These are phyloP conservation scores for Euleptes europaea DNA, from an alignment of 2,113 vertebrate genomes.

Conservation along the genomic window DNA sequence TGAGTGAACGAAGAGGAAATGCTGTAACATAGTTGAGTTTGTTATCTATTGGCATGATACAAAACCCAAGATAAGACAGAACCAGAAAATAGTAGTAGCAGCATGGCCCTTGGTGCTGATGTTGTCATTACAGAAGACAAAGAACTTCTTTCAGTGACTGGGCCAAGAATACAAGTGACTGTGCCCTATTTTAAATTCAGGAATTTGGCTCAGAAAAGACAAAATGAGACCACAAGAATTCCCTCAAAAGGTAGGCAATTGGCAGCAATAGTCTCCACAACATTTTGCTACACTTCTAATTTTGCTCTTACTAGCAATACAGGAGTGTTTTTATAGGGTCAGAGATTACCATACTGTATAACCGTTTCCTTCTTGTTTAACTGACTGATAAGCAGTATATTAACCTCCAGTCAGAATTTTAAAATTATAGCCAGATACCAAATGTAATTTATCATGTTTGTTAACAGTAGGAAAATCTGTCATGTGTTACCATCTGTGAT, in stretches of 20 bases:
- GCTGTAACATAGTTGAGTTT: background rate
- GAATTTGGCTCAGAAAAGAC: background rate
- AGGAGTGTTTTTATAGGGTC: background rate
- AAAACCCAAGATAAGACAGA: constrained; percentile 4
- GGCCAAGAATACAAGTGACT: background rate
- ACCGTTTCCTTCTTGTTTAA: constrained; percentile 11
- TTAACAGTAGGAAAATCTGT: too few species aligned
- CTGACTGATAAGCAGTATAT: too few species aligned
- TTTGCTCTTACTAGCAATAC: too few species aligned
- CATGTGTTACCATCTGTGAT: too few species aligned
- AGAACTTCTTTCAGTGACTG: background rate
- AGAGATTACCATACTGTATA: background rate
- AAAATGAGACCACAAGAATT: background rate
- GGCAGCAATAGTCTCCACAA: background rate
- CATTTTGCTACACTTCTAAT: too few species aligned
- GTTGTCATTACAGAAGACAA: background rate
- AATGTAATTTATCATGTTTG: too few species aligned
- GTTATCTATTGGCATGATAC: background rate
- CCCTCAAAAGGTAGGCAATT: rapidly evolving
- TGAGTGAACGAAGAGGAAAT: background rate
- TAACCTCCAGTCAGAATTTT: too few species aligned
- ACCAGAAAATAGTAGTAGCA: background rate
- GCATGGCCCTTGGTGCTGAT: background rate
- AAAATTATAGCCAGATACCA: too few species aligned
- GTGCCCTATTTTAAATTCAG: background rate